Conservation (phyloP, 2,797 vertebrate species). For the Natrix natrix region DNA sequence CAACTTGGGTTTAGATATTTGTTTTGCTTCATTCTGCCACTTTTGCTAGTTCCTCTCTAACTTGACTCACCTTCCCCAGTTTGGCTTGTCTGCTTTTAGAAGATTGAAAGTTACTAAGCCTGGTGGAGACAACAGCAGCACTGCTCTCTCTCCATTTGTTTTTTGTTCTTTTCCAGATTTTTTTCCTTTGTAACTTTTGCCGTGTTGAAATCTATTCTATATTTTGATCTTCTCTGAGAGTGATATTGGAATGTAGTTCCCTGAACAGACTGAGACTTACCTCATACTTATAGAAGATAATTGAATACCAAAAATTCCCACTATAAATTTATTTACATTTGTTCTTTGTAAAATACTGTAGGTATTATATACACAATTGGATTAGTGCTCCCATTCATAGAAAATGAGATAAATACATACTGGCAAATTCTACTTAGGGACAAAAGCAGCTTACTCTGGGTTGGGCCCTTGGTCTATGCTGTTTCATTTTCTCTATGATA, state of each 20-base stretch:
- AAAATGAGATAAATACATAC: neutral
- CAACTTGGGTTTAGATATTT: neutral
- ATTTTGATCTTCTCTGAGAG: neutral
- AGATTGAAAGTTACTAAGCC: neutral
- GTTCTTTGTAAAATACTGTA: neutral
- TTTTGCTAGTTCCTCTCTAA: neutral
- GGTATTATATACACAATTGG: neutral
- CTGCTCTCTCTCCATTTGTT: neutral
- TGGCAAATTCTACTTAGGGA: neutral
- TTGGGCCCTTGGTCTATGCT: neutral
- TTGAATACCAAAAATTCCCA: neutral
- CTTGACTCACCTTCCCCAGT: conserved; percentile 16
- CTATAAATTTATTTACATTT: neutral
- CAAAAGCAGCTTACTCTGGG: neutral
- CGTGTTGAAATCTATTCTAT: neutral
- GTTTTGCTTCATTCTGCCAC: neutral
- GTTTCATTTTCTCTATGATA: neutral
- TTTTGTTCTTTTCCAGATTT: neutral
- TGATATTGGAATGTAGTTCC: neutral
- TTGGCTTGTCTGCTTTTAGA: conserved; percentile 1
- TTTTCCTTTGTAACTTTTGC: neutral
- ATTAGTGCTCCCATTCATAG: neutral
- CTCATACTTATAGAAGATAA: neutral
- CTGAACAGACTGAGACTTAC: neutral
- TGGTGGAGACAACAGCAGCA: neutral